These are phyloP conservation scores for Bellardia bayeri DNA, from an alignment of 2,888 invertebrate genomes.

Conservation along the genomic window DNA sequence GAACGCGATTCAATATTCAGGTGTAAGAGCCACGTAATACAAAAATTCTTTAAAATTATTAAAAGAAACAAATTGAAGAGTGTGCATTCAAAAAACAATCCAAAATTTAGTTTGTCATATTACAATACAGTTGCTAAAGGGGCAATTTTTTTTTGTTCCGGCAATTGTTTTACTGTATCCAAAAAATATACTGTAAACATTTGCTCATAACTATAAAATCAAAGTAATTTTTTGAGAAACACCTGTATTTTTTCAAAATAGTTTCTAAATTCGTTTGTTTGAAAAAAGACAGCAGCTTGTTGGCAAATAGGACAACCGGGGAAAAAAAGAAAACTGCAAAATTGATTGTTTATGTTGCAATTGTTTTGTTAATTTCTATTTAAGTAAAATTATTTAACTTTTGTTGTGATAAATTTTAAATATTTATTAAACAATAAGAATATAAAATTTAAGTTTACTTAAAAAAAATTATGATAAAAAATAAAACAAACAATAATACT, in stretches of 20 bases:
- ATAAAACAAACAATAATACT: constrained; percentile 45
- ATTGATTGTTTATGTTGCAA: constrained; percentile 66
- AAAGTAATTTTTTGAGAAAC: constrained; percentile 29
- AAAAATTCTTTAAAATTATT: too few relatives aligned
- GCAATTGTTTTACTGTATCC: too few relatives aligned
- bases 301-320: constrained; percentile 24
- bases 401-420: constrained; percentile 71
- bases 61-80: too few relatives aligned
- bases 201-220: neutral
- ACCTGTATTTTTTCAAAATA: neutral
- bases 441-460: constrained; percentile 50
- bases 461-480: constrained; percentile 35
- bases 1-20: too few relatives aligned
- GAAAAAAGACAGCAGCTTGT: constrained; percentile 46
- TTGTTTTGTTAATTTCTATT: constrained; percentile 65
- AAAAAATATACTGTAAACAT: too few relatives aligned
- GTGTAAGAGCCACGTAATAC: too few relatives aligned
- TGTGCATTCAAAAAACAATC: too few relatives aligned
- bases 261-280: constrained; percentile 3
- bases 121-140: too few relatives aligned
- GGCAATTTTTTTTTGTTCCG: too few relatives aligned
- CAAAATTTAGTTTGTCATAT: too few relatives aligned
- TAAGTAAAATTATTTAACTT: constrained; percentile 61
- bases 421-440: constrained; percentile 61
- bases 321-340: constrained; percentile 34